Percentiles rank a stretch among this genome's conserved stretches.
Evolutionary conservation across 2,113 vertebrate species (phyloP).

Genomic region (Tenrec ecaudatus): DNA sequence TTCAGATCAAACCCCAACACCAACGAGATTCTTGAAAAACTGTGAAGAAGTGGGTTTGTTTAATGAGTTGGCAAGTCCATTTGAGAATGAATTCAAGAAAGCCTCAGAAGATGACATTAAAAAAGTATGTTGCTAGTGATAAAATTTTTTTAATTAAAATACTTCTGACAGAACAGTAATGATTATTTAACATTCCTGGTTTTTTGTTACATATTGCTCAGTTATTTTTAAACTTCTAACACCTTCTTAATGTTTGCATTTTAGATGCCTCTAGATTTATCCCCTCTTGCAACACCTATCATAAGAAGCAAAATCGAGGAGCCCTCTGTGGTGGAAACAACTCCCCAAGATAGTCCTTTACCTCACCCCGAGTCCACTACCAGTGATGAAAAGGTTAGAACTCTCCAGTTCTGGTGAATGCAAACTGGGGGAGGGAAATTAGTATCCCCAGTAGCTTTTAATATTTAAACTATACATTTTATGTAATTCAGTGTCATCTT

Average conservation of each 20-base stretch:
- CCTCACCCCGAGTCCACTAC: slow-evolving; percentile 99
- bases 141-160: neutral
- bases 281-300: slow-evolving; percentile 96
- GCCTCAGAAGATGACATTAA: slow-evolving; percentile 97
- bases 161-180: slow-evolving; percentile 32
- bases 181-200: neutral
- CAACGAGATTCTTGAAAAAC: slow-evolving; percentile 99
- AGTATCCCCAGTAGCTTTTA: slow-evolving; percentile 14
- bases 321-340: slow-evolving; percentile 91
- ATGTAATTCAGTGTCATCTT: neutral
- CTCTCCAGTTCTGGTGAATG: neutral
- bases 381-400: slow-evolving; percentile 95
- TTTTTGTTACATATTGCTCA: slow-evolving; percentile 34
- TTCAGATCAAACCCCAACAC: slow-evolving; percentile 99
- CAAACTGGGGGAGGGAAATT: neutral
- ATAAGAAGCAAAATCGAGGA: slow-evolving; percentile 97
- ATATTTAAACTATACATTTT: slow-evolving; percentile 41
- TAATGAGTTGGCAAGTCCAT: slow-evolving; percentile 98
- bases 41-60: slow-evolving; percentile 99
- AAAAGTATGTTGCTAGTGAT: slow-evolving; percentile 90
- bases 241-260: slow-evolving; percentile 66
- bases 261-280: slow-evolving; percentile 98
- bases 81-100: slow-evolving; percentile 99
- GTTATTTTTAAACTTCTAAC: slow-evolving; percentile 35
- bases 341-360: slow-evolving; percentile 96